A percentile compares a stretch with the other conserved stretches of the same genome.
These are phyloP conservation scores for Merops nubicus DNA, from an alignment of 2,113 vertebrate species.

Conservation along the genomic window DNA sequence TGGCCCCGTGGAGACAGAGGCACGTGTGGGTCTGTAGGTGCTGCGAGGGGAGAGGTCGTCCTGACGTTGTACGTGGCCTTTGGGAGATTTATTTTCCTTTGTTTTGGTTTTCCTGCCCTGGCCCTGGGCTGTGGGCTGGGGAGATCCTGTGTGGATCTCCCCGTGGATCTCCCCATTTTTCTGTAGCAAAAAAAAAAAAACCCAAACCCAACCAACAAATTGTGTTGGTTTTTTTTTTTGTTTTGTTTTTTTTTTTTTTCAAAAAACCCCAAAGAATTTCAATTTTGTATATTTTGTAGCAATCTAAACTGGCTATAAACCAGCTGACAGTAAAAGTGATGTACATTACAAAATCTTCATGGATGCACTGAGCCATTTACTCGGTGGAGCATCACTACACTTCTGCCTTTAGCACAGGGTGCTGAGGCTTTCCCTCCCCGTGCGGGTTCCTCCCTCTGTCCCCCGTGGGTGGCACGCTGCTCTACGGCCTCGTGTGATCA, in stretches of 20 bases:
- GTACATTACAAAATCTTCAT: not conserved
- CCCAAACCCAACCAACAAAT: no score
- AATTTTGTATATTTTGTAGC: not conserved
- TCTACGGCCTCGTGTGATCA: not conserved
- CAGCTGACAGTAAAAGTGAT: not conserved
- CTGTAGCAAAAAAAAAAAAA: not conserved
- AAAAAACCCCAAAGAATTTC: not conserved
- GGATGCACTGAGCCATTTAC: not conserved
- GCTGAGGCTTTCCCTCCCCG: fast-evolving
- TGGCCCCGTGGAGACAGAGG: not conserved
- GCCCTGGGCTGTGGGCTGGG: not conserved
- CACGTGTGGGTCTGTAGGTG: not conserved
- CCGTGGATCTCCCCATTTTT: no score
- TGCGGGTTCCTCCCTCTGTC: not conserved
- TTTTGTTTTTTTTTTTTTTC: not conserved
- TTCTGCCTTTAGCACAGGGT: not conserved
- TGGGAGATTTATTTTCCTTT: not conserved
- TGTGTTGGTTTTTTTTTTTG: no score
- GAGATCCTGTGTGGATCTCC: not conserved
- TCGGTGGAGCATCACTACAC: fast-evolving
- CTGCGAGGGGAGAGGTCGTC: not conserved
- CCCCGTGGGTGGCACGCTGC: fast-evolving
- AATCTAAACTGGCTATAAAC: not conserved
- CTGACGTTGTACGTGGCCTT: fast-evolving
- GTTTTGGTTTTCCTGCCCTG: not conserved